Conservation (phyloP, 2,888 invertebrate species). For the Physocephala rufipes region DNA sequence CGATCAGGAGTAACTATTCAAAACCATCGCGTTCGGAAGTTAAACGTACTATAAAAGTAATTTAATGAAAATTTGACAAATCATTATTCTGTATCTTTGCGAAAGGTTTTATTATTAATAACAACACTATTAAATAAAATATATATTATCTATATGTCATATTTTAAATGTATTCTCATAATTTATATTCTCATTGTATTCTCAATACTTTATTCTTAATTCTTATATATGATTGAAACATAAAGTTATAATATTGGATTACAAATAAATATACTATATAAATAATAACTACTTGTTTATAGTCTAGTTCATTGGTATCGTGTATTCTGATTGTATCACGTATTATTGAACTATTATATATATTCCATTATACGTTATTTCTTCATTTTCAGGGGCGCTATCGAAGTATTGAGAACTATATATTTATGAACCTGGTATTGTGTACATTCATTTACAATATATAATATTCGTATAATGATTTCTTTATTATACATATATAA, state of each 20-base stretch:
- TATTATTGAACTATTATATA: conserved; percentile 34
- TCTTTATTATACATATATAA: conserved; percentile 36
- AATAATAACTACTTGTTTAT: conserved; percentile 31
- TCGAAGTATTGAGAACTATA: conserved; percentile 43
- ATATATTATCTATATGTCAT: conserved; percentile 29
- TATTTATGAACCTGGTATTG: conserved; percentile 27
- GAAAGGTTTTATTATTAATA: background rate
- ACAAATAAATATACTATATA: conserved; percentile 31
- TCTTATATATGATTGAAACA: conserved; percentile 18
- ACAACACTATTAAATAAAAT: background rate
- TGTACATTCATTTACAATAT: conserved; percentile 30
- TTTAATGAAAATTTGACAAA: conserved; percentile 14
- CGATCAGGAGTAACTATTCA: background rate
- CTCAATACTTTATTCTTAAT: conserved; percentile 26
- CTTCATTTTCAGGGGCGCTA: conserved; percentile 23
- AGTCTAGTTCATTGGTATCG: conserved; percentile 29
- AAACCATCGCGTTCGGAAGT: background rate
- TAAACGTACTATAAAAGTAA: conserved; percentile 18
- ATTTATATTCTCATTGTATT: too few species aligned
- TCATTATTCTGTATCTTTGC: background rate
- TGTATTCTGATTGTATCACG: conserved; percentile 37
- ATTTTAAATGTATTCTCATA: conserved; percentile 25
- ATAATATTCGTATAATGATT: conserved; percentile 30
- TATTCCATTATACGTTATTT: conserved; percentile 36
- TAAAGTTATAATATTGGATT: conserved; percentile 24